These are phyloP conservation scores for Synergus umbraculus DNA, from an alignment of 2,888 invertebrate genomes.

Conservation along the genomic window DNA sequence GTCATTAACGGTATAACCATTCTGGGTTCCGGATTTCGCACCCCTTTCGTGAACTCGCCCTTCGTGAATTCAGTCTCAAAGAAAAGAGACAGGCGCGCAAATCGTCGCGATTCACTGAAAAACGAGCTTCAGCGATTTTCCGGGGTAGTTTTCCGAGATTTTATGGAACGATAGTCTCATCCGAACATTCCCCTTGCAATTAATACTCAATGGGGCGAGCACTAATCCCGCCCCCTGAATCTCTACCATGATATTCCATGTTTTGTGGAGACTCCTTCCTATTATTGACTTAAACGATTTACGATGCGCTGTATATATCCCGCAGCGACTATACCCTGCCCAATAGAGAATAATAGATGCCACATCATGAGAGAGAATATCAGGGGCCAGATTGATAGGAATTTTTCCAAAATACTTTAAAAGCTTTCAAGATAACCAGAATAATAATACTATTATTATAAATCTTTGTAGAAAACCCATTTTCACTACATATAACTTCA, in stretches of 20 bases:
- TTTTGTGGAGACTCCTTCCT: slow-evolving; percentile 44
- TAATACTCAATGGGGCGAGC: slow-evolving; percentile 61
- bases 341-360: slow-evolving; percentile 30
- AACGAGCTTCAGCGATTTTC: slow-evolving; percentile 45
- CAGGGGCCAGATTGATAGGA: neutral
- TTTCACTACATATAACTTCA: neutral
- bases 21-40: slow-evolving; percentile 59
- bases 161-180: slow-evolving; percentile 41
- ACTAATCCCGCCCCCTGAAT: slow-evolving; percentile 54
- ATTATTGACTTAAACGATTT: slow-evolving; percentile 51
- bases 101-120: slow-evolving; percentile 54
- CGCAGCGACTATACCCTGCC: neutral
- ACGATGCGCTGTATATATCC: slow-evolving; percentile 29
- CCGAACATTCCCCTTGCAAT: slow-evolving; percentile 52
- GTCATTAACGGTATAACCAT: slow-evolving; percentile 68
- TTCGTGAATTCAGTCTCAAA: slow-evolving; percentile 56
- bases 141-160: slow-evolving; percentile 44
- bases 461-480: neutral
- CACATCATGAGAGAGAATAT: neutral
- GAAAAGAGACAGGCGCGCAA: slow-evolving; percentile 55
- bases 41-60: slow-evolving; percentile 50
- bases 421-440: neutral
- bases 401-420: neutral
- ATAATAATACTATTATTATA: neutral
- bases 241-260: slow-evolving; percentile 37